These are phyloP conservation scores for Python bivittatus DNA, from an alignment of 2,113 vertebrate genomes.

Conservation along the genomic window DNA sequence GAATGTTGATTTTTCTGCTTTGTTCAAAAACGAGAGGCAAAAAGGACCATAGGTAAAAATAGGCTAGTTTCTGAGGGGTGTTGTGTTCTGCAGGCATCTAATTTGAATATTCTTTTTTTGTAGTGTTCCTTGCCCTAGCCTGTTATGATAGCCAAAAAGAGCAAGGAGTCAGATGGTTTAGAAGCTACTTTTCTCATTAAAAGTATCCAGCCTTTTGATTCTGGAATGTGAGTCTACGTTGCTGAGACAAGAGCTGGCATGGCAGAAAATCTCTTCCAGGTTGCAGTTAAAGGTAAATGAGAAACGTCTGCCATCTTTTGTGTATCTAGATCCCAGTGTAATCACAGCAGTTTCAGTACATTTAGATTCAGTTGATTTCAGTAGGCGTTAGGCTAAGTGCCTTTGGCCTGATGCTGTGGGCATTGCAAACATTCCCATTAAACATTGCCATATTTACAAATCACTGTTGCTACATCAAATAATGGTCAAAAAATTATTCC, in stretches of 20 bases:
- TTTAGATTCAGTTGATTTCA: neutral
- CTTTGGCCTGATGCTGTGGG: neutral
- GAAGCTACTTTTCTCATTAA: slow-evolving; percentile 79
- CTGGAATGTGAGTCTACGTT: slow-evolving; percentile 82
- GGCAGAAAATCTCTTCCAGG: slow-evolving; percentile 77
- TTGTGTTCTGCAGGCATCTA: neutral
- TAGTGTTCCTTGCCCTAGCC: slow-evolving; percentile 68
- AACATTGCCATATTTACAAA: neutral
- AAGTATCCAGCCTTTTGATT: slow-evolving; percentile 70
- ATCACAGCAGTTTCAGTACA: neutral
- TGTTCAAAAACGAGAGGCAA: neutral
- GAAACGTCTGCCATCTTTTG: neutral
- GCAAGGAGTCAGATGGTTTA: slow-evolving; percentile 68
- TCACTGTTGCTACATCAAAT: neutral
- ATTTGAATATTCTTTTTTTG: neutral
- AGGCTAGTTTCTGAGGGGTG: neutral
- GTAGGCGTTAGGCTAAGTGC: neutral
- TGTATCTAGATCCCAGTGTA: neutral
- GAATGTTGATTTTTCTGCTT: neutral
- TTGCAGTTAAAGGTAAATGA: slow-evolving; percentile 83
- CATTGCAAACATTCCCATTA: neutral
- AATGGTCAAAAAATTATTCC: neutral
- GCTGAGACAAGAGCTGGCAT: slow-evolving; percentile 79
- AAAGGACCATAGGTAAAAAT: neutral
- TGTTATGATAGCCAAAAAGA: slow-evolving; percentile 53